Percentiles rank a stretch among this genome's conserved stretches.
phyloP scores from a whole-genome alignment of 2,113 vertebrate species.

The Taxidea taxus region DNA sequence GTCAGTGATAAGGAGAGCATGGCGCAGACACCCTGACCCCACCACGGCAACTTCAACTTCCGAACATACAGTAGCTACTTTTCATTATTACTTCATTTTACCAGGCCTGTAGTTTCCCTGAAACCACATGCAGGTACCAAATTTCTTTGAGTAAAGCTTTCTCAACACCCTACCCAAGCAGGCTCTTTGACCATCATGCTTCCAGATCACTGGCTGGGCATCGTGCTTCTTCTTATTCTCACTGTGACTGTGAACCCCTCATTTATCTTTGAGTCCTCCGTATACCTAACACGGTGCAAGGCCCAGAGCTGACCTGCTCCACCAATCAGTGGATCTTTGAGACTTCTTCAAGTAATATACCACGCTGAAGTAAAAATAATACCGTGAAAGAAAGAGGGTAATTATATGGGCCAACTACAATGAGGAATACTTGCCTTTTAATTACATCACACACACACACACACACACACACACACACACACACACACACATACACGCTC shows the following conservation, averaged over 20 bases:
- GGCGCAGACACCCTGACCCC: background rate
- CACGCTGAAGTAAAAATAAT: background rate
- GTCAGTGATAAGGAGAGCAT: background rate
- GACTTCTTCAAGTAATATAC: background rate
- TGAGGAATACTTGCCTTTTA: background rate
- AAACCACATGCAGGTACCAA: background rate
- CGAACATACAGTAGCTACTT: background rate
- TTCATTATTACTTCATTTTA: constrained; percentile 26
- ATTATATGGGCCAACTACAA: background rate
- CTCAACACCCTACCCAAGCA: background rate
- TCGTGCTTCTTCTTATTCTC: background rate
- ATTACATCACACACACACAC: background rate
- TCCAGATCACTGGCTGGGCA: background rate
- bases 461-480: background rate
- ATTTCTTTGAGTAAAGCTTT: background rate
- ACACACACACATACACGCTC: background rate
- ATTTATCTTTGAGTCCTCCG: background rate
- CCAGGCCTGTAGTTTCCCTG: background rate
- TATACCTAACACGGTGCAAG: background rate
- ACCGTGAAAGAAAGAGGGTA: background rate
- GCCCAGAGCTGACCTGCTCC: background rate
- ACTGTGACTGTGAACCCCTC: background rate
- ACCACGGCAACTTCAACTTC: background rate
- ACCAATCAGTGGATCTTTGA: background rate
- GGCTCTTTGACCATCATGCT: background rate